phyloP scores from a whole-genome alignment of 2,797 vertebrate genomes.

The Cichlasoma orientale region DNA sequence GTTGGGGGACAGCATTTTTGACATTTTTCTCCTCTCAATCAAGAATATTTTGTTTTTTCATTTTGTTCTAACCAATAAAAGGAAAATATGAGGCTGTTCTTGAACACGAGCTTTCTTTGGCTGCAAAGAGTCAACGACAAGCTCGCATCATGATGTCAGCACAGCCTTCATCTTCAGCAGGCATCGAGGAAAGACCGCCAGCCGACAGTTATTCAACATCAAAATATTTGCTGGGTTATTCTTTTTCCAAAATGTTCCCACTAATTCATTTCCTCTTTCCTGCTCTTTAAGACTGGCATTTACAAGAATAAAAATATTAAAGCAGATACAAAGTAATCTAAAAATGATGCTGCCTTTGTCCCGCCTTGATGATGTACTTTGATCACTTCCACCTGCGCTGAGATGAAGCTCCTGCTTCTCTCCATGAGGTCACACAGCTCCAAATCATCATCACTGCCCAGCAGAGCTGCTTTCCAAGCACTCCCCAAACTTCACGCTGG shows the following conservation, averaged over 20 bases:
- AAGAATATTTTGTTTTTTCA: too few relatives aligned
- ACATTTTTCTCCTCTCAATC: neutral
- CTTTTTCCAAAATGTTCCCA: neutral
- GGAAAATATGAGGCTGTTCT: neutral
- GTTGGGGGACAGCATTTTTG: neutral
- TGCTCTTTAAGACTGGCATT: neutral
- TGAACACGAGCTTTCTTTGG: neutral
- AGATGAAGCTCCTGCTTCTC: neutral
- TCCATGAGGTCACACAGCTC: neutral
- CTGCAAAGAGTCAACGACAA: neutral
- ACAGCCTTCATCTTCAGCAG: too few relatives aligned
- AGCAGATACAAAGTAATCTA: neutral
- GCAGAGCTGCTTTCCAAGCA: neutral
- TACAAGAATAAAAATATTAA: rapidly evolving
- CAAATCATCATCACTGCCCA: neutral
- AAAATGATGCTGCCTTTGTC: neutral
- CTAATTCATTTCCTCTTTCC: neutral
- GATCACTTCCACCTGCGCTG: neutral
- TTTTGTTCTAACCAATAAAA: too few relatives aligned
- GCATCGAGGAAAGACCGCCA: neutral
- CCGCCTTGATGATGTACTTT: neutral
- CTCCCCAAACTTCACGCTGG: neutral
- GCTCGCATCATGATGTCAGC: too few relatives aligned
- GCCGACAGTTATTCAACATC: too few relatives aligned
- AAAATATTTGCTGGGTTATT: neutral